Conservation (phyloP, 92 coral and sea anemone genomes). For the Desmophyllum pertusum region DNA sequence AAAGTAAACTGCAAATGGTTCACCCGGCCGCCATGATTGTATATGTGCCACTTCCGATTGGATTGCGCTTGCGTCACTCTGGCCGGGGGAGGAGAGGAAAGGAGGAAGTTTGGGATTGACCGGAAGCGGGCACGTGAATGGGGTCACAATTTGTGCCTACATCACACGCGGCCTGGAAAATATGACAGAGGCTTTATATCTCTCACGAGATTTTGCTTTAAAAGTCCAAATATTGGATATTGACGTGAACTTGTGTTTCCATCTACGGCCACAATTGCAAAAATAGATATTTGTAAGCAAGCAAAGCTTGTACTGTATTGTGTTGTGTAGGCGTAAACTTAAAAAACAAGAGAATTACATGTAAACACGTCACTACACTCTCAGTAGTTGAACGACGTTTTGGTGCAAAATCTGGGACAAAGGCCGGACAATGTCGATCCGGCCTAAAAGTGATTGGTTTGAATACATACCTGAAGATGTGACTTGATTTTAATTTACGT, state of each 20-base stretch:
- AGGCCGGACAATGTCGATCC: background rate
- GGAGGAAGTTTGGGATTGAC: conserved; percentile 43
- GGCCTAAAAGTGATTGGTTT: background rate
- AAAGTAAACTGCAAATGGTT: conserved; percentile 1
- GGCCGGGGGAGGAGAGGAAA: conserved; percentile 55
- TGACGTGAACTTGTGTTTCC: background rate
- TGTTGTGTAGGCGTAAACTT: background rate
- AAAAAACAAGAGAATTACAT: no score
- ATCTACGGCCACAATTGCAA: background rate
- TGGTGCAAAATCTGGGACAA: background rate
- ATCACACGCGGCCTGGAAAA: no score
- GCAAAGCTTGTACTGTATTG: background rate
- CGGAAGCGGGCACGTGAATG: conserved; percentile 16
- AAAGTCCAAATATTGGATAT: background rate
- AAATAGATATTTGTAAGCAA: background rate
- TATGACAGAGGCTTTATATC: background rate
- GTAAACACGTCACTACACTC: no score
- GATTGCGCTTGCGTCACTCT: conserved; percentile 52
- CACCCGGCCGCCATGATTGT: conserved; percentile 65
- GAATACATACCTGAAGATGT: background rate
- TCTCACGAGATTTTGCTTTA: background rate
- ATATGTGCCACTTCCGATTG: conserved; percentile 32
- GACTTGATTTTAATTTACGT: background rate
- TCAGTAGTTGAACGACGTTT: background rate
- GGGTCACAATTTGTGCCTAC: background rate